Conservation (phyloP, 2,113 vertebrate genomes). For the Protomyctophum bolini region DNA sequence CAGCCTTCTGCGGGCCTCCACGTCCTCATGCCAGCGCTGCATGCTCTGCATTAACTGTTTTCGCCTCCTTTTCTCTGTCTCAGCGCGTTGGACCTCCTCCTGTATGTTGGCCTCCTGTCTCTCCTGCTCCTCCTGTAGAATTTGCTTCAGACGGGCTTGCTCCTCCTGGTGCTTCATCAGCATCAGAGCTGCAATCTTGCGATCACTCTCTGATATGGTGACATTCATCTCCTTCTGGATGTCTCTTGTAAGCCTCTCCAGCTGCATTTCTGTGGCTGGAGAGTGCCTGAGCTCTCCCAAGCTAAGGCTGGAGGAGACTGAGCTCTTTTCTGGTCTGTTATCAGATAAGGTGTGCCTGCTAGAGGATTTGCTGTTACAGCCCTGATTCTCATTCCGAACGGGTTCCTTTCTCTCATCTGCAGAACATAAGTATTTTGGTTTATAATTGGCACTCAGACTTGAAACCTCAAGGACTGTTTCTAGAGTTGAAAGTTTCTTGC, state of each 20-base stretch:
- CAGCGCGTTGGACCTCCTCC: slow-evolving; percentile 56
- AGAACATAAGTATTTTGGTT: slow-evolving; percentile 2
- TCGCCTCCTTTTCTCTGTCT: slow-evolving; percentile 60
- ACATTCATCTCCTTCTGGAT: slow-evolving; percentile 68
- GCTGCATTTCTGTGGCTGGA: slow-evolving; percentile 45
- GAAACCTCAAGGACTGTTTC: slow-evolving; percentile 28
- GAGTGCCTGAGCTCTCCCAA: slow-evolving; percentile 66
- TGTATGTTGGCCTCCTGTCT: slow-evolving; percentile 71
- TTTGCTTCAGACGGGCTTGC: slow-evolving; percentile 61
- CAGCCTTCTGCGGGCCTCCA: slow-evolving; percentile 64
- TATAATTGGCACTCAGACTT: slow-evolving; percentile 12
- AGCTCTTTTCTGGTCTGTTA: slow-evolving; percentile 44
- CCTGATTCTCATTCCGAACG: slow-evolving; percentile 46
- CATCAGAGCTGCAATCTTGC: slow-evolving; percentile 84
- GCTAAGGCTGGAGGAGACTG: slow-evolving; percentile 48
- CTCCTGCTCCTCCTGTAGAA: slow-evolving; percentile 65
- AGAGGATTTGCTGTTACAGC: slow-evolving; percentile 27
- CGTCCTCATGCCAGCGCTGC: slow-evolving; percentile 66
- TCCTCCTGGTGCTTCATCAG: slow-evolving; percentile 79
- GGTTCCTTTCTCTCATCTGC: not conserved
- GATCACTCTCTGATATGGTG: slow-evolving; percentile 74
- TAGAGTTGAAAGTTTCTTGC: slow-evolving; percentile 19
- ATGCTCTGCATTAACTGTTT: slow-evolving; percentile 56
- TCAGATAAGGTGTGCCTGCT: slow-evolving; percentile 39
- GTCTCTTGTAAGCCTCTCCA: slow-evolving; percentile 57